phyloP scores from a whole-genome alignment of 2,113 vertebrate species.

The Gadus chalcogrammus region DNA sequence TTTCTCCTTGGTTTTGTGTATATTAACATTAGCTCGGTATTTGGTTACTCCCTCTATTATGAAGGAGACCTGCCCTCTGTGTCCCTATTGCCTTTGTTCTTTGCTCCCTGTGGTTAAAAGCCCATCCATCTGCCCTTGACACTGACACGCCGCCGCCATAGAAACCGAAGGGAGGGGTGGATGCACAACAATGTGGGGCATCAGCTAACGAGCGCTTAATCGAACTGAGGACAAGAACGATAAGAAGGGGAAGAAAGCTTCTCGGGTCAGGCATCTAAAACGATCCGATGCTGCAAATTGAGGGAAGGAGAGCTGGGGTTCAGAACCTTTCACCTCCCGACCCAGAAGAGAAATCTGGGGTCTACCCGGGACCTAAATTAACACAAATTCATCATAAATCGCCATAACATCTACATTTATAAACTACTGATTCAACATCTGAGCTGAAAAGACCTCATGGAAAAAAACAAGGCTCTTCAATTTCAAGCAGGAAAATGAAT shows the following conservation, averaged over 20 bases:
- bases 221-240: not conserved
- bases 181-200: not conserved
- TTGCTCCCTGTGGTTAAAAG: not conserved
- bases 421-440: too few relatives aligned
- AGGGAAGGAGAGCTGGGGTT: not conserved
- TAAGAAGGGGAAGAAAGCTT: not conserved
- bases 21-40: not conserved
- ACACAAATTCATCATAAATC: too few relatives aligned
- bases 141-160: not conserved
- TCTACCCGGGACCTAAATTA: too few relatives aligned
- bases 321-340: too few relatives aligned
- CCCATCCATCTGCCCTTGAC: not conserved
- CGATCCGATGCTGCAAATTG: not conserved
- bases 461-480: too few relatives aligned
- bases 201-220: not conserved
- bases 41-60: conserved; percentile 1
- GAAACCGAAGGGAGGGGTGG: not conserved
- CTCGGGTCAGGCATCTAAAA: not conserved
- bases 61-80: not conserved
- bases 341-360: too few relatives aligned
- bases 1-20: not conserved
- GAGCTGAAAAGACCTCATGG: too few relatives aligned
- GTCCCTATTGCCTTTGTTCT: not conserved
- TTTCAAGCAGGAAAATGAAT: too few relatives aligned
- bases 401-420: too few relatives aligned